Evolutionary conservation across 2,888 invertebrate genomes (phyloP), one percentile per base, ranked within the genome.

Genomic region (Andrena minutula): DNA sequence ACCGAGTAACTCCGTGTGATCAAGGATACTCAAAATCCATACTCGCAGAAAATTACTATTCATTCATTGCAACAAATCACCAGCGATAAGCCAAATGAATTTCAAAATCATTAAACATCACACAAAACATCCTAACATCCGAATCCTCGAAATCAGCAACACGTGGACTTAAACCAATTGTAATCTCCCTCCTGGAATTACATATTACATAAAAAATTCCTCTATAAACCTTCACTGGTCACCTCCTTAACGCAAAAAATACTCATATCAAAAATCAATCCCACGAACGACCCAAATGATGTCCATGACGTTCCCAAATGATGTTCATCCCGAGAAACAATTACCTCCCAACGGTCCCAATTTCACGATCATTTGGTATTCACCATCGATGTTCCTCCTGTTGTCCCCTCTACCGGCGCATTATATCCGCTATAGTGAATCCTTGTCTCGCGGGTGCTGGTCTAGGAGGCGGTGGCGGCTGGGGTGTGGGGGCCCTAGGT

Each of bases 351-450:
- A 5, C 20, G 26, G n/a, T 1, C 12, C 56, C 7, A 72, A 63
- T 51, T 80, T 49, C 73, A 73, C 79, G 65, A 79, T 49, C 68
- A 72, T 73, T 82, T 69, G 65, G 76, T 30, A 79, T 69, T 63
- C 35, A 23, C 20, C 58, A 26, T 28, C 41, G 63, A 47, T 58
- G 49, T 16, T 61, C 49, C 3, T 20, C 30, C 20, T 12, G 7
- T 16, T 6, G 4, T 0, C n/a, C 58, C 51, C 12, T 92, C 95
- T 95, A 97, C 94, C 97, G 97, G 91, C 98, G 96, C 98, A 98
- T 98, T 88, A 98, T 98, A 89, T 98, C 98, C 92, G 97, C 98
- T 95, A 98, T 98, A 92, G 97, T 98, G 94, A 98, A 98, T 23
- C 98, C 98, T 92, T 97, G 97, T 91, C 97, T 97, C 87, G 95